Conservation (phyloP, 2,113 vertebrate genomes). For the Ellobius talpinus region DNA sequence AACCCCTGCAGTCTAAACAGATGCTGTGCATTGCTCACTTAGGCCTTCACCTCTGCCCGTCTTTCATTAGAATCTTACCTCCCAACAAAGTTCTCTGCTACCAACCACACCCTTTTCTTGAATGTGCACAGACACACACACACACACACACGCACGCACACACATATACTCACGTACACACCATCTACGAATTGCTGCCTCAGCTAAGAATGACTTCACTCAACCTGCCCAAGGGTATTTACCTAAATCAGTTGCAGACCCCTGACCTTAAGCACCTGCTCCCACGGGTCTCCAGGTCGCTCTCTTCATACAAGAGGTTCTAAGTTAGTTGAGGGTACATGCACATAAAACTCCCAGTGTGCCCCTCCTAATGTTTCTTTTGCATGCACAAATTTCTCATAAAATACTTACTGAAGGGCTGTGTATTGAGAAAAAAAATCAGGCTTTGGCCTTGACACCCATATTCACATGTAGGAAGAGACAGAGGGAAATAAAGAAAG, state of each 20-base stretch:
- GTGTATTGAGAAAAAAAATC: conserved; percentile 18
- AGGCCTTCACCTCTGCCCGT: not conserved
- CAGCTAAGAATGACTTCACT: not conserved
- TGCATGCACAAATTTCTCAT: not conserved
- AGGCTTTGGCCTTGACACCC: not conserved
- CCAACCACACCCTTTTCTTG: not conserved
- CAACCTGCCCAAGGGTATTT: not conserved
- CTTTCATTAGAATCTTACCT: not conserved
- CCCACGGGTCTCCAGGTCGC: not conserved
- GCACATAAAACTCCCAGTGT: not conserved
- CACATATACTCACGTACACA: not conserved
- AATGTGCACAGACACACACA: not conserved
- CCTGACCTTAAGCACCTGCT: not conserved
- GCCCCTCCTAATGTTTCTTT: not conserved
- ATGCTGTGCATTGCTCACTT: not conserved
- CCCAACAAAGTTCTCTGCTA: not conserved
- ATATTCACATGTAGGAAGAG: not conserved
- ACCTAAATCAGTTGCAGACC: not conserved
- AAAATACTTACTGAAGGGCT: not conserved
- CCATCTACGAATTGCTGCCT: not conserved
- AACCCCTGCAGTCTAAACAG: not conserved
- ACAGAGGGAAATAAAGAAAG: not conserved
- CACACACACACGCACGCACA: not conserved
- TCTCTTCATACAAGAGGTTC: not conserved
- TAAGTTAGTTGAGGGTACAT: not conserved